A percentile compares a stretch with the other conserved stretches of the same genome.
Evolutionary conservation across 2,888 invertebrate species (phyloP).

Genomic region (Glaucopsyche alexis): DNA sequence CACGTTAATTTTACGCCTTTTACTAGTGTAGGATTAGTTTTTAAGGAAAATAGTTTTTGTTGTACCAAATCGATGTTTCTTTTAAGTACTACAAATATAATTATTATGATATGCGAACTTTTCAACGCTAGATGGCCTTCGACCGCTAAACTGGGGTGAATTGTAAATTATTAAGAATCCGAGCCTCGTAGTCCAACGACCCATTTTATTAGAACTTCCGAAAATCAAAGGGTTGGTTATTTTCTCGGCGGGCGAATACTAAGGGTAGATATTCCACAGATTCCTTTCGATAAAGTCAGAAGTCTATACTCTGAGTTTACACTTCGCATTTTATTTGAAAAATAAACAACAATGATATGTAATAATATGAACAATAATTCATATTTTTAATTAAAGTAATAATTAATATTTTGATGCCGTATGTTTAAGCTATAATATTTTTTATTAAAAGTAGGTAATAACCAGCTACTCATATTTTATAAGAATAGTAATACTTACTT

Average conservation of each 20-base stretch:
- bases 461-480: too few species aligned
- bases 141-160: background rate
- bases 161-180: background rate
- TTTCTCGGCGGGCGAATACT: background rate
- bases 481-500: too few species aligned
- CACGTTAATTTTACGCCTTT: background rate
- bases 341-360: too few species aligned
- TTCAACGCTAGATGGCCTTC: background rate
- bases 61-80: background rate
- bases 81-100: background rate
- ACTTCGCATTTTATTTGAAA: too few species aligned
- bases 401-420: too few species aligned
- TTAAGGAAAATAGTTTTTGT: background rate
- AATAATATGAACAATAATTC: too few species aligned
- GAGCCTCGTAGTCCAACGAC: background rate
- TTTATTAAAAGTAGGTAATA: too few species aligned
- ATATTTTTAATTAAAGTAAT: too few species aligned
- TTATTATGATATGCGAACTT: background rate
- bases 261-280: background rate
- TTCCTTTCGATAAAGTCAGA: background rate
- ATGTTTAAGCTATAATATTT: too few species aligned
- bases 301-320: too few species aligned
- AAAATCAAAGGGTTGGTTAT: constrained; percentile 2
- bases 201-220: background rate
- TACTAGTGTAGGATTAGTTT: background rate